Evolutionary conservation across 2,113 vertebrate genomes (phyloP).

Genomic region (Perccottus glenii): DNA sequence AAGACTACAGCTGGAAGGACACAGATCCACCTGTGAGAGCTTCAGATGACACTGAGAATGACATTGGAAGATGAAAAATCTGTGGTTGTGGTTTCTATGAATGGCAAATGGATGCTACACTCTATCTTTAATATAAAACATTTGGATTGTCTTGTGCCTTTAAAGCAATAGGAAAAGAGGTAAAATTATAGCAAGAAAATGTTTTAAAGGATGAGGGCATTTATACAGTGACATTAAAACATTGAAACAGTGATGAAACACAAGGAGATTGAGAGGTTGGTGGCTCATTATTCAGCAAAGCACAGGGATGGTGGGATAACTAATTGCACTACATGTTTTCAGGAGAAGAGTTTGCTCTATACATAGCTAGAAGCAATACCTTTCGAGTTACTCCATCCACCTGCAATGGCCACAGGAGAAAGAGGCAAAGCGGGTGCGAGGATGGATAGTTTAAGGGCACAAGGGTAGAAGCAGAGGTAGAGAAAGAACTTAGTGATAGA

Average conservation of each 20-base stretch:
- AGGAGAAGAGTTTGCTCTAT: constrained; percentile 39
- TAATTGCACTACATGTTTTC: constrained; percentile 55
- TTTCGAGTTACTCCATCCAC: constrained; percentile 71
- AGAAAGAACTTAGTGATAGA: constrained; percentile 51
- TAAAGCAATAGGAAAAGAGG: no score
- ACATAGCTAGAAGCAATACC: constrained; percentile 74
- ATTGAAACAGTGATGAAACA: not conserved
- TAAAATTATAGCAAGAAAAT: no score
- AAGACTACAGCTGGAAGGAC: constrained; percentile 44
- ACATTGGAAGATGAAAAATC: not conserved
- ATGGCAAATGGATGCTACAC: not conserved
- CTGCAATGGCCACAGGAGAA: constrained; percentile 66
- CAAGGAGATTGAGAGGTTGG: not conserved
- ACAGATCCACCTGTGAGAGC: constrained; percentile 64
- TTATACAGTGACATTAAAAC: not conserved
- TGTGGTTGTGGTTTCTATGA: not conserved
- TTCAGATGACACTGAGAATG: constrained; percentile 37
- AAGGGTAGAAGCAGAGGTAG: constrained; percentile 34
- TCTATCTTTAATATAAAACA: no score
- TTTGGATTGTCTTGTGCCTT: no score
- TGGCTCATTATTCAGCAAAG: not conserved
- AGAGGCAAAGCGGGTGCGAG: constrained; percentile 54
- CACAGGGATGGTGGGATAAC: constrained; percentile 34
- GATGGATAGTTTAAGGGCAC: constrained; percentile 55
- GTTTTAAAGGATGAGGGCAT: not conserved